Percentiles rank a stretch among this genome's conserved stretches.
Evolutionary conservation across 2,113 vertebrate genomes (phyloP).

Genomic region (Empidonax alnorum): DNA sequence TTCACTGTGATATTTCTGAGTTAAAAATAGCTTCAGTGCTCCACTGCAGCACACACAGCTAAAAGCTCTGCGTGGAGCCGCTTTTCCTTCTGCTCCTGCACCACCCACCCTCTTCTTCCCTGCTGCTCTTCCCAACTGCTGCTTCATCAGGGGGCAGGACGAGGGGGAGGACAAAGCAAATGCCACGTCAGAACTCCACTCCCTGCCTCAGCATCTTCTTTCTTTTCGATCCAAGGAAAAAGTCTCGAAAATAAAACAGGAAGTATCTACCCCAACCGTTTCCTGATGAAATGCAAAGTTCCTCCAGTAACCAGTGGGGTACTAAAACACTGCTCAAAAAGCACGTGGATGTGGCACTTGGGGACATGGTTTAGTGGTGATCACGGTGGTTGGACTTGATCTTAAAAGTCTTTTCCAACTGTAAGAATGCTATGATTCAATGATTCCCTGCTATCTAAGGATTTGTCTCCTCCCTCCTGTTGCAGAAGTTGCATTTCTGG

Average conservation of each 20-base stretch:
- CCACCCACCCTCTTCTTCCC: neutral
- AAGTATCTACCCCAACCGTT: rapidly evolving
- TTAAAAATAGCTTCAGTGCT: neutral
- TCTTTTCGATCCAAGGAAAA: neutral
- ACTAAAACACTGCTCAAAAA: neutral
- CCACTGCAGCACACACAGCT: neutral
- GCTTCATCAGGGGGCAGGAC: neutral
- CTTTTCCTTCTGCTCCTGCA: neutral
- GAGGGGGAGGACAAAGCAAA: neutral
- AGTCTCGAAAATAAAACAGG: neutral
- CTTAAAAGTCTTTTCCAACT: neutral
- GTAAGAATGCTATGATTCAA: neutral
- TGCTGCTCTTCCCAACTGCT: neutral
- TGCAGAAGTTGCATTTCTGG: neutral
- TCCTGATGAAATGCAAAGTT: neutral
- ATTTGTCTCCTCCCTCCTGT: rapidly evolving
- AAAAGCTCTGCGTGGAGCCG: neutral
- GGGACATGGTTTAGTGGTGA: neutral
- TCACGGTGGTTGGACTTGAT: rapidly evolving
- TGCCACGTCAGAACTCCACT: neutral
- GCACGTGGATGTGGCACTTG: too few species aligned
- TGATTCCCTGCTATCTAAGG: neutral
- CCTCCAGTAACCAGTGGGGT: neutral
- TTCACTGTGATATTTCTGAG: neutral
- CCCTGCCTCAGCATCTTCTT: neutral